A percentile compares a stretch with the other conserved stretches of the same genome.
Evolutionary conservation across 2,797 vertebrate species (phyloP).

Genomic region (Gallinago solitaria): DNA sequence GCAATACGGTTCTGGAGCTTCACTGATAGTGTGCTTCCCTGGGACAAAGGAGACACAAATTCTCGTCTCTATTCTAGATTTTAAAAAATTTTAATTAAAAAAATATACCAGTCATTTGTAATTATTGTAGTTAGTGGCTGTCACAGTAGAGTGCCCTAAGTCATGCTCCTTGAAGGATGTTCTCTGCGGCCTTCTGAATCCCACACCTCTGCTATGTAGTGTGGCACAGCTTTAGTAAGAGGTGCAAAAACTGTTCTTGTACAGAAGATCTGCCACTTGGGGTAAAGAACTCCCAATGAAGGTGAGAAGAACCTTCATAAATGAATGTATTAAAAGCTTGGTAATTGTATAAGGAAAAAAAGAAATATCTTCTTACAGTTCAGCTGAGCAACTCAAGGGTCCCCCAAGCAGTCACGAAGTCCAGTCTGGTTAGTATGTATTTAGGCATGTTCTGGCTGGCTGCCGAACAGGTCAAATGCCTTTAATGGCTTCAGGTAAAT

Average conservation of each 20-base stretch:
- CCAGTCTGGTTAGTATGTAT: neutral
- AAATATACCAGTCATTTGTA: neutral
- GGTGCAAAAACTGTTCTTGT: neutral
- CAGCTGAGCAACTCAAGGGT: neutral
- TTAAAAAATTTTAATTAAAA: no score
- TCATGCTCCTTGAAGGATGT: neutral
- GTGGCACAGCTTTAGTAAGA: neutral
- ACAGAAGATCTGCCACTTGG: neutral
- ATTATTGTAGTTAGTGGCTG: neutral
- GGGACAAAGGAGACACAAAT: neutral
- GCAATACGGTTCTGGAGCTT: neutral
- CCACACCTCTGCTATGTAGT: neutral
- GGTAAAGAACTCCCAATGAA: neutral
- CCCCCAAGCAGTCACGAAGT: neutral
- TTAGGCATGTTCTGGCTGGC: neutral
- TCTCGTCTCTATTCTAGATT: neutral
- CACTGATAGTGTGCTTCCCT: neutral
- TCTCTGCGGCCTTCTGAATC: neutral
- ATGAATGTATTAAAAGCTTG: neutral
- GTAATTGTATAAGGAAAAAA: neutral
- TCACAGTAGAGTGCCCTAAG: neutral
- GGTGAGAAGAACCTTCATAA: neutral
- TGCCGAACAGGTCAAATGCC: neutral
- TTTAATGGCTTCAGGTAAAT: neutral
- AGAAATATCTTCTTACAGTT: neutral